phyloP scores from a whole-genome alignment of 2,888 invertebrate species.

The Nudaria mundana region DNA sequence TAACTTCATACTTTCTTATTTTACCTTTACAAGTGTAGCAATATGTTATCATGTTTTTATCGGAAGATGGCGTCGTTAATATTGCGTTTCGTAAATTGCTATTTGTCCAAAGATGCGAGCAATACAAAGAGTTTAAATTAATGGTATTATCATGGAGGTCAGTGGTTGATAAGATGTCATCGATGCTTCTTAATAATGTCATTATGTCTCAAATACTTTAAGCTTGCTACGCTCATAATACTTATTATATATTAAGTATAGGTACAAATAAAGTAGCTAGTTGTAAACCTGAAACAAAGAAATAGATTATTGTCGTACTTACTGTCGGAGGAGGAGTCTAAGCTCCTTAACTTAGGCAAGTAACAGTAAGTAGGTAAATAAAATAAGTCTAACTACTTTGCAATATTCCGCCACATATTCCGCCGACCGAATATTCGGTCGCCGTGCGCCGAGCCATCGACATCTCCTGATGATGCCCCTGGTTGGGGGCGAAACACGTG shows the following conservation, averaged over 20 bases:
- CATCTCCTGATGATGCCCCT: too few relatives aligned
- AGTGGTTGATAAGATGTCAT: slow-evolving; percentile 43
- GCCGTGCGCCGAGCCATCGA: too few relatives aligned
- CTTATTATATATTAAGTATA: slow-evolving; percentile 2
- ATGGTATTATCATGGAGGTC: slow-evolving; percentile 46
- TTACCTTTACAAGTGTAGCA: slow-evolving; percentile 71
- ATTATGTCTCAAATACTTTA: slow-evolving; percentile 36
- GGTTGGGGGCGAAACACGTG: too few relatives aligned
- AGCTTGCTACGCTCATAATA: slow-evolving; percentile 11
- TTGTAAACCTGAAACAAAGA: slow-evolving; percentile 38
- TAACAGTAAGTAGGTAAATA: too few relatives aligned
- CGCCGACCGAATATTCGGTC: too few relatives aligned
- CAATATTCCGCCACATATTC: too few relatives aligned
- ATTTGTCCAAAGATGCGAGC: slow-evolving; percentile 68
- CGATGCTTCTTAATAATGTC: slow-evolving; percentile 52
- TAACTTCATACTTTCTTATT: slow-evolving; percentile 71
- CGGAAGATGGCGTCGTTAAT: slow-evolving; percentile 47
- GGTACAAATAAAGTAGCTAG: background rate
- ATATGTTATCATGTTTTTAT: slow-evolving; percentile 57
- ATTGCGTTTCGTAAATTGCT: slow-evolving; percentile 58
- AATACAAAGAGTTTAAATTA: slow-evolving; percentile 64
- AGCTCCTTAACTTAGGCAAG: too few relatives aligned
- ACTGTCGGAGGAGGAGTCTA: too few relatives aligned
- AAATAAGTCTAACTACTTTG: too few relatives aligned
- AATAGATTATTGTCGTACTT: background rate